A percentile compares a stretch with the other conserved stretches of the same genome.
These are phyloP conservation scores for Takifugu ocellatus DNA, from an alignment of 2,797 vertebrate species.

Conservation along the genomic window DNA sequence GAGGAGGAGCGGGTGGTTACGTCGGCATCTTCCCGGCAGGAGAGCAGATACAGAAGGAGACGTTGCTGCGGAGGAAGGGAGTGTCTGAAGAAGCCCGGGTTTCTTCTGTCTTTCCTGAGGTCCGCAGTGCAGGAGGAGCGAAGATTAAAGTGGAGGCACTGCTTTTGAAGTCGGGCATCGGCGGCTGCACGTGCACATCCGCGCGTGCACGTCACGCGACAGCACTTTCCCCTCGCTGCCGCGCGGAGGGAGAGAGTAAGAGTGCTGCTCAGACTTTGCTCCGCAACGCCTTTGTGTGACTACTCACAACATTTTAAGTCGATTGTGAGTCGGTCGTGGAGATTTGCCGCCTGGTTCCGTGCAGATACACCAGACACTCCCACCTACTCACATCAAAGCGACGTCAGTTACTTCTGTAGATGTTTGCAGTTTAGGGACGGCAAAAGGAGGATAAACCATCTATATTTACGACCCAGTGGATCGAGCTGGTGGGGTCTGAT, in stretches of 20 bases:
- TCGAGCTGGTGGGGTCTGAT: conserved; percentile 26
- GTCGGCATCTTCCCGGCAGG: neutral
- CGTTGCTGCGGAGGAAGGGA: conserved; percentile 24
- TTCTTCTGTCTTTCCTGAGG: conserved; percentile 56
- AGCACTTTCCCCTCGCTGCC: conserved; percentile 29
- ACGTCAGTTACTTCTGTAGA: conserved; percentile 52
- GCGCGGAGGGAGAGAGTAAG: conserved; percentile 52
- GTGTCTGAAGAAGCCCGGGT: conserved; percentile 38
- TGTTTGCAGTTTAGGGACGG: conserved; percentile 40
- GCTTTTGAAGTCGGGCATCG: conserved; percentile 68
- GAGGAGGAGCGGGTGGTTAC: neutral
- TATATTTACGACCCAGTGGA: conserved; percentile 22
- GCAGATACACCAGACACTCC: conserved; percentile 25
- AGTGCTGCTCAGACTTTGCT: conserved; percentile 59
- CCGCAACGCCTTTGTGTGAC: conserved; percentile 53
- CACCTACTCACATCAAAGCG: conserved; percentile 39
- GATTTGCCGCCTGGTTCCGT: conserved; percentile 48
- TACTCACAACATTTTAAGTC: conserved; percentile 37
- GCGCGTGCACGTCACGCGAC: neutral
- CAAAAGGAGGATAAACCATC: conserved; percentile 56
- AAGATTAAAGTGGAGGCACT: conserved; percentile 70
- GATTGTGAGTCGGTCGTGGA: conserved; percentile 26
- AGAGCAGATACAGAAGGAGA: neutral
- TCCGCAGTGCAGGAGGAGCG: conserved; percentile 63
- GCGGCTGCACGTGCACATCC: conserved; percentile 3